Base-by-base conservation (phyloP, 2,797 vertebrate genomes). In the Epinephelus coioides region DNA sequence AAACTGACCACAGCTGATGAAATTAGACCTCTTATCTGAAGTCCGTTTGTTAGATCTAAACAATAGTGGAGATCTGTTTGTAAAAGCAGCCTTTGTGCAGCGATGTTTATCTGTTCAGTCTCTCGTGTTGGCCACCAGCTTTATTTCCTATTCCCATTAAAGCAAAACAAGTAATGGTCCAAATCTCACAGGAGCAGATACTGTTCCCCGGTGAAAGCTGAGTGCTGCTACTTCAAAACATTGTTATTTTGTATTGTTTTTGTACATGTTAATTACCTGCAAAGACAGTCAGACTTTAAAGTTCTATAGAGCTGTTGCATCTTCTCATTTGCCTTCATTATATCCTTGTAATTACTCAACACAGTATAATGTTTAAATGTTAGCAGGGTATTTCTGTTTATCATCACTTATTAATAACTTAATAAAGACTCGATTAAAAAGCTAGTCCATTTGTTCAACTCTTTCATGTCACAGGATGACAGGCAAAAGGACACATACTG, bases 131-230 rank as follows among this genome's bases (percentile, higher is more conserved):
- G 81, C 46, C 69, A 44, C 47, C 1, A 14, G 55, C 65, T 66
- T 84, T 7, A 53, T 51, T 83, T 82, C 66, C 79, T 75, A 1
- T 83, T 82, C 66, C 79, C 73, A 1, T 78, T 44, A 73, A 63
- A 78, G 47, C 69, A 83, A 73, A 88, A 75, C 76, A 88, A 82
- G 76, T 50, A 9, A 19, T 47, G 27, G 59, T 85, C 50, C 38
- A 61, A 51, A 62, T 75, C 89, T 83, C 86, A 4, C 62, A 30
- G 82, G 88, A 84, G 65, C 56, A 15, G 69, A 49, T 0, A 1
- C 72, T 9, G 19, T 3, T 81, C 76, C 78, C 81, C 50, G 8
- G 73, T 63, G 86, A 71, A 15, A 54, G 66, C 23, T 0, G 5
- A 49, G 71, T 1, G 56, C 49, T 53, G 53, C 12, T 63, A 30